phyloP scores from a whole-genome alignment of 2,113 vertebrate species.

The Micronisus gabar region DNA sequence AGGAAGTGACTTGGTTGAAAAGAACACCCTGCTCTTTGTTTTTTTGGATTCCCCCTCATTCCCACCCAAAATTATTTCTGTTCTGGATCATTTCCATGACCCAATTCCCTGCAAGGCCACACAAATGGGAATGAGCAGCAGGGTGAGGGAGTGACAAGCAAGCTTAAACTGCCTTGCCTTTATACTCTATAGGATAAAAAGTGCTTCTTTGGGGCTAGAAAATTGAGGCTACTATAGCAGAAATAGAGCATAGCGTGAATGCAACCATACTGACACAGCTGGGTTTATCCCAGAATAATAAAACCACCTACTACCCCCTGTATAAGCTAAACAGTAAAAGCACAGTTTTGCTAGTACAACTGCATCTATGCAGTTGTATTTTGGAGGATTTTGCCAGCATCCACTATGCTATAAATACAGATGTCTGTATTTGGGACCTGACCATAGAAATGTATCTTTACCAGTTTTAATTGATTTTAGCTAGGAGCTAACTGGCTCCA shows the following conservation, averaged over 20 bases:
- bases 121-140: neutral
- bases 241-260: neutral
- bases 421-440: neutral
- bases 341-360: neutral
- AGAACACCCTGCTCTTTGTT: neutral
- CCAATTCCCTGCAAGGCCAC: conserved; percentile 30
- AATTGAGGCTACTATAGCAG: neutral
- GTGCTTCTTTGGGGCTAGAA: neutral
- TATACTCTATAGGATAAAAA: neutral
- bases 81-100: conserved; percentile 47
- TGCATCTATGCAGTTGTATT: neutral
- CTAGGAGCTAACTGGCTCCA: conserved; percentile 51
- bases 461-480: conserved; percentile 59
- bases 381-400: neutral
- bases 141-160: neutral
- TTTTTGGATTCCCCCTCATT: neutral
- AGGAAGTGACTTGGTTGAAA: conserved; percentile 42
- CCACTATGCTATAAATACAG: neutral
- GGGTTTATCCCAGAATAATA: neutral
- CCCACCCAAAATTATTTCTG: conserved; percentile 23
- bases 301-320: neutral
- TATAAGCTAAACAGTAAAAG: neutral
- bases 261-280: neutral
- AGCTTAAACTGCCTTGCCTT: neutral
- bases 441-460: conserved; percentile 28